Conservation (phyloP, 2,888 invertebrate species). For the Sminthurinus aureus region DNA sequence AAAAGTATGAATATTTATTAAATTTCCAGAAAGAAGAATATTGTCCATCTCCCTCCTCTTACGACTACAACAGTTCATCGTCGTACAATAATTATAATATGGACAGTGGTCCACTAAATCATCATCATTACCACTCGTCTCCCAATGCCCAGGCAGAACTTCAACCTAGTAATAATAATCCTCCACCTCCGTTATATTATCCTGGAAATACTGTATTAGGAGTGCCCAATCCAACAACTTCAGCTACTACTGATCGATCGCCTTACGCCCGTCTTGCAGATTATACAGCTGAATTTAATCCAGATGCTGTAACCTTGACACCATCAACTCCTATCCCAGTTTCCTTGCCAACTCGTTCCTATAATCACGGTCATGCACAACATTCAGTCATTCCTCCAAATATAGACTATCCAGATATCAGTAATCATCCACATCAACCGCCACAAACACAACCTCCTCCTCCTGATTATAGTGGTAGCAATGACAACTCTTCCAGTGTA, state of each 20-base stretch:
- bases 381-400: constrained; percentile 34
- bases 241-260: constrained; percentile 8
- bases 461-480: neutral
- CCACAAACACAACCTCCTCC: neutral
- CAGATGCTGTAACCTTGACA: constrained; percentile 23
- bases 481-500: neutral
- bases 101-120: neutral
- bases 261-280: constrained; percentile 36
- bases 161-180: neutral
- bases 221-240: constrained; percentile 22
- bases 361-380: neutral
- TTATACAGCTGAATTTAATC: constrained; percentile 33
- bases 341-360: neutral
- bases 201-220: constrained; percentile 28
- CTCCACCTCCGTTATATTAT: constrained; percentile 17
- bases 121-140: neutral
- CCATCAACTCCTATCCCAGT: neutral
- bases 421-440: neutral
- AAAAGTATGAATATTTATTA: too few species aligned
- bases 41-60: constrained; percentile 52
- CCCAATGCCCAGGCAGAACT: neutral
- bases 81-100: constrained; percentile 35
- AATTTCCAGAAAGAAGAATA: constrained; percentile 51
- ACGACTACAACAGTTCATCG: constrained; percentile 51
- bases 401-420: constrained; percentile 42